Percentiles rank a stretch among this genome's conserved stretches.
phyloP scores from a whole-genome alignment of 2,888 invertebrate species.

The Parnassius apollo region DNA sequence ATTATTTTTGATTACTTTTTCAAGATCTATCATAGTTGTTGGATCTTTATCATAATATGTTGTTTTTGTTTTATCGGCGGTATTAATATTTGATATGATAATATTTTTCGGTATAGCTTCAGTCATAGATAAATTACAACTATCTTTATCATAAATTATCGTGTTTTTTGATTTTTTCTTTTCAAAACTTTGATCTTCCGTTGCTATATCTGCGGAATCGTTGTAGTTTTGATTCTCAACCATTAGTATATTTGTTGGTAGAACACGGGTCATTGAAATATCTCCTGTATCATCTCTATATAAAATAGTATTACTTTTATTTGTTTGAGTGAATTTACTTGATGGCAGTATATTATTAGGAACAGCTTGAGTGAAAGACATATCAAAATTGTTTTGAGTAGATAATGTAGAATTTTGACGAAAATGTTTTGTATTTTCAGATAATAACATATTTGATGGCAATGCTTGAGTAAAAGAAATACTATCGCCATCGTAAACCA shows the following conservation, averaged over 20 bases:
- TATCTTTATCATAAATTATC: slow-evolving; percentile 26
- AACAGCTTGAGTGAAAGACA: slow-evolving; percentile 38
- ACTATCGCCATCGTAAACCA: slow-evolving; percentile 34
- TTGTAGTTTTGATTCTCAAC: slow-evolving; percentile 28
- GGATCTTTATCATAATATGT: neutral
- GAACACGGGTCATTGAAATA: slow-evolving; percentile 39
- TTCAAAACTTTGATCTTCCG: slow-evolving; percentile 24
- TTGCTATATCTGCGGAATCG: slow-evolving; percentile 28
- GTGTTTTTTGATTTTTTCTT: slow-evolving; percentile 28
- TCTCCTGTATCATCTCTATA: slow-evolving; percentile 31
- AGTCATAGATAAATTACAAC: slow-evolving; percentile 33
- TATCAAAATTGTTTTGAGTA: slow-evolving; percentile 8
- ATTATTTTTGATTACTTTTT: neutral
- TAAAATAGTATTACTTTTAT: slow-evolving; percentile 34
- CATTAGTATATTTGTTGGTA: slow-evolving; percentile 30
- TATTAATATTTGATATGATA: slow-evolving; percentile 22
- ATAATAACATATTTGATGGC: slow-evolving; percentile 20
- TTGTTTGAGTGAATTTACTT: slow-evolving; percentile 10
- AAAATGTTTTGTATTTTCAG: neutral
- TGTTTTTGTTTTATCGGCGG: slow-evolving; percentile 4
- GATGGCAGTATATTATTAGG: slow-evolving; percentile 31
- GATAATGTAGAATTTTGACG: slow-evolving; percentile 15
- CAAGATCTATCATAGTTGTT: slow-evolving; percentile 1
- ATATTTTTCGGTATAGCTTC: slow-evolving; percentile 31
- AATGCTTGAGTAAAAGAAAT: slow-evolving; percentile 36